Base-by-base conservation (phyloP, 2,113 vertebrate genomes). In the Telmatochromis sp. region DNA sequence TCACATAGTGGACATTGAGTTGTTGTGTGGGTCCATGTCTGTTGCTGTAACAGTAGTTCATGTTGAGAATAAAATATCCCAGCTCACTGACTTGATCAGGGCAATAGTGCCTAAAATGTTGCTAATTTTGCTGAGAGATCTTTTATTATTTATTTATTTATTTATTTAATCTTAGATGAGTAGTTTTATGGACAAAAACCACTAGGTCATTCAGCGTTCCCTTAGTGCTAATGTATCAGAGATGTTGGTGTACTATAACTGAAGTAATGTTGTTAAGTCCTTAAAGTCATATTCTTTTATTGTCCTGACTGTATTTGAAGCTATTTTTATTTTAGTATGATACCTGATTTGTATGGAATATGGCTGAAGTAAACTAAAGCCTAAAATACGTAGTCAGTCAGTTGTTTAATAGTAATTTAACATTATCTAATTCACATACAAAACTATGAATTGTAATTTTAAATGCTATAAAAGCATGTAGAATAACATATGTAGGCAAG, bases 221-320 rank as follows among this genome's bases (percentile, higher is more conserved):
- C n/a, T n/a, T n/a, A n/a, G n/a, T n/a, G n/a, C n/a, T n/a, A n/a
- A n/a, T n/a, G n/a, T n/a, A n/a, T n/a, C n/a, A n/a, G n/a, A n/a
- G n/a, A n/a, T n/a, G n/a, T n/a, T n/a, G n/a, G n/a, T n/a, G 17
- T 51, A 49, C 0, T 9, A 49, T 49, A 51, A 51, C 17, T 5
- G 17, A 51, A 51, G 4, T 51, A 0, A n/a, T 51, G 8, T 19
- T 51, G 17, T 51, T 51, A 9, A 51, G 47, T 51, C 47, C 3
- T 19, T 51, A 51, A 51, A 51, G 49, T 51, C 17, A 51, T 51
- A 19, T 51, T 51, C 49, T 3, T 51, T 51, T n/a, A n/a, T n/a
- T 51, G 4, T 51, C 0, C n/a, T 51, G 17, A 51, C 49, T 51
- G 0, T 0, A 51, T 51, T 51, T 51, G 8, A 51, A 51, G 49